phyloP scores from a whole-genome alignment of 2,888 invertebrate species.

The Byasa hedistus region DNA sequence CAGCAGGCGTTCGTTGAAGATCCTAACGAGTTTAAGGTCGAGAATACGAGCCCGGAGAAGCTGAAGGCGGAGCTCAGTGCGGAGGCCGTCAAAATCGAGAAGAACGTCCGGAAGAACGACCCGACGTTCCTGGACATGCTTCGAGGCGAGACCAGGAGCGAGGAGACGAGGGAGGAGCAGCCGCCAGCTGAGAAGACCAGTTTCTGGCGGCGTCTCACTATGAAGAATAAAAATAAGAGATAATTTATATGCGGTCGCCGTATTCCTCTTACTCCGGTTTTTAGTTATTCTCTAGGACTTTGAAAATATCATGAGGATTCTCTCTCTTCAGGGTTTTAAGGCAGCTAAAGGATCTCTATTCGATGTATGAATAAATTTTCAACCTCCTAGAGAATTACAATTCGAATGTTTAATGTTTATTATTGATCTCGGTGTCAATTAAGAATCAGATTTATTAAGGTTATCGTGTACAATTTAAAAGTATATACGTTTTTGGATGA shows the following conservation, averaged over 20 bases:
- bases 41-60: constrained; percentile 84
- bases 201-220: constrained; percentile 85
- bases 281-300: constrained; percentile 31
- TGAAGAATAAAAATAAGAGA: constrained; percentile 85
- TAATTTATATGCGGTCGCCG: constrained; percentile 54
- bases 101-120: constrained; percentile 76
- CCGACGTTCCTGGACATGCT: constrained; percentile 85
- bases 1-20: constrained; percentile 87
- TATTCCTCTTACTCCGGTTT: constrained; percentile 51
- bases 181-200: constrained; percentile 80
- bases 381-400: constrained; percentile 22
- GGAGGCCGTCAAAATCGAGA: constrained; percentile 83
- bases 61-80: constrained; percentile 84
- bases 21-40: constrained; percentile 85
- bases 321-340: neutral
- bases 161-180: constrained; percentile 68
- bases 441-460: neutral
- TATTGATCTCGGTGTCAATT: constrained; percentile 26
- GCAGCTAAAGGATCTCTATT: constrained; percentile 21
- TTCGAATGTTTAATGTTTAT: constrained; percentile 5
- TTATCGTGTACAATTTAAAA: constrained; percentile 4
- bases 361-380: constrained; percentile 4
- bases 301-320: neutral
- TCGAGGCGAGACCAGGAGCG: constrained; percentile 78
- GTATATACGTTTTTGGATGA: neutral